Evolutionary conservation across 2,113 vertebrate genomes (phyloP).

Genomic region (Colistium nudipinnis): DNA sequence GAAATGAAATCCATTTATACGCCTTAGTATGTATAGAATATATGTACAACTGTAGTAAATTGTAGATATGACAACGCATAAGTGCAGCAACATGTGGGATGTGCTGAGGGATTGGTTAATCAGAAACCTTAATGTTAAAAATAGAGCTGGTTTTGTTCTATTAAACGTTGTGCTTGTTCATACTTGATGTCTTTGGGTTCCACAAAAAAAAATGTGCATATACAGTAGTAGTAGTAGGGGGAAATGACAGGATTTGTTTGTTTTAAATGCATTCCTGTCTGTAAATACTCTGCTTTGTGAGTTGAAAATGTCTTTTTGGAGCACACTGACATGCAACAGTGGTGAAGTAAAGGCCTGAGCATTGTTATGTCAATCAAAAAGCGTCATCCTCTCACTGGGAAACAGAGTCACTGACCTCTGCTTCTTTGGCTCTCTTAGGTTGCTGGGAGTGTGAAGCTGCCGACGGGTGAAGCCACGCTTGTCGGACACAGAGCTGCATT

Average conservation of each 20-base stretch:
- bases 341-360: conserved; percentile 44
- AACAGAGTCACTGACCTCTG: no score
- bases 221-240: conserved; percentile 29
- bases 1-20: conserved; percentile 55
- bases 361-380: no score
- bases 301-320: conserved; percentile 12
- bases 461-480: not conserved
- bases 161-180: conserved; percentile 41
- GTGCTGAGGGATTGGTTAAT: conserved; percentile 18
- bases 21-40: conserved; percentile 57
- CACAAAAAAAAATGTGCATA: not conserved
- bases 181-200: conserved; percentile 40
- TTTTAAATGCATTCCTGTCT: conserved; percentile 37
- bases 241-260: conserved; percentile 24
- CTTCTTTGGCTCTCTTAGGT: not conserved
- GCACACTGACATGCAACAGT: conserved; percentile 29
- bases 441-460: conserved; percentile 1
- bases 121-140: not conserved
- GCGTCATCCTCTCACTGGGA: not conserved
- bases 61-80: conserved; percentile 58
- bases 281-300: conserved; percentile 13
- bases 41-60: conserved; percentile 58
- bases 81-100: conserved; percentile 41
- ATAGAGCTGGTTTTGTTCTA: conserved; percentile 7
- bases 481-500: conserved; percentile 9